A percentile compares a stretch with the other conserved stretches of the same genome.
phyloP scores from a whole-genome alignment of 30 jellyfish, hydroid and myxozoan species.

The Mastigias papua region DNA sequence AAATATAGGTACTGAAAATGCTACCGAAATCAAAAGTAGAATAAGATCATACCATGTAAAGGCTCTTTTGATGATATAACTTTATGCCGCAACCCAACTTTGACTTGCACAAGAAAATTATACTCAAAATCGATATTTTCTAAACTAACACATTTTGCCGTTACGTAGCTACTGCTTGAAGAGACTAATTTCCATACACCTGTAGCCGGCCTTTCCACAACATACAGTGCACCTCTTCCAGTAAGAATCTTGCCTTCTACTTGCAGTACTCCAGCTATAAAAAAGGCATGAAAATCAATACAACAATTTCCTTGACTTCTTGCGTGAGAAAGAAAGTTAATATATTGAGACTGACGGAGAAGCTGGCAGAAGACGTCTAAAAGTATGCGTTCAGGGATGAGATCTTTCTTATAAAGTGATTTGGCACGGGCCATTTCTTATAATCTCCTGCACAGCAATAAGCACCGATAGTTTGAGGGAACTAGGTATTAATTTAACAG shows the following conservation, averaged over 20 bases:
- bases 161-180: conserved; percentile 13
- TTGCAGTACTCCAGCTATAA: conserved; percentile 51
- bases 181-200: conserved; percentile 63
- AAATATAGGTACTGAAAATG: no score
- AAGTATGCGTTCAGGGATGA: no score
- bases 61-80: conserved; percentile 47
- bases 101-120: conserved; percentile 34
- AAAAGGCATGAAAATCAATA: not conserved
- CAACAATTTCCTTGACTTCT: no score
- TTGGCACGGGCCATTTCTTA: no score
- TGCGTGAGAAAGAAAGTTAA: no score
- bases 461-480: no score
- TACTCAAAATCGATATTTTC: conserved; percentile 67
- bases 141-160: conserved; percentile 48
- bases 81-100: conserved; percentile 21
- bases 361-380: no score
- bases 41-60: not conserved
- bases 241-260: conserved; percentile 20
- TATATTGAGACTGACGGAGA: no score
- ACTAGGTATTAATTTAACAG: no score
- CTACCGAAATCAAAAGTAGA: no score
- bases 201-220: conserved; percentile 48
- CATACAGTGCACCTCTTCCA: conserved; percentile 54
- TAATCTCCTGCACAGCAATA: no score
- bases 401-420: no score